phyloP scores from a whole-genome alignment of 2,797 vertebrate genomes.

The Lagocephalus sceleratus region DNA sequence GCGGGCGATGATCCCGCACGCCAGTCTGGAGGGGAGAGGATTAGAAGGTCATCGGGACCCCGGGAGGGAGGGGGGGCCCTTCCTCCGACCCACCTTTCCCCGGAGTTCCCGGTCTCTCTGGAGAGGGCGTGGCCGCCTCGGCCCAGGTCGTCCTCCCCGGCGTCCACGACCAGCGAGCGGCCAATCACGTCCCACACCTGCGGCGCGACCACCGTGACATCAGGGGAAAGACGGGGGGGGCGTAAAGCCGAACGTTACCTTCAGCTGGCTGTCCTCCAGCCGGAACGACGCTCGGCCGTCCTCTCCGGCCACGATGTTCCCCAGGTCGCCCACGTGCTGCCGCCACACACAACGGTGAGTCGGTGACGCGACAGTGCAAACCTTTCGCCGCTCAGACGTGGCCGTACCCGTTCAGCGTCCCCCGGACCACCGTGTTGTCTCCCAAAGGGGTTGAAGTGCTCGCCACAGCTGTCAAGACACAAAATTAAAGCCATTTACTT shows the following conservation, averaged over 20 bases:
- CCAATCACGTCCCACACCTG: conserved; percentile 93
- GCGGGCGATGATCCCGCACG: conserved; percentile 90
- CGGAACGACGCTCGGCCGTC: conserved; percentile 83
- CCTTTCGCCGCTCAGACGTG: not conserved
- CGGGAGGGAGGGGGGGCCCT: too few species aligned
- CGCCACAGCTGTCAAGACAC: conserved; percentile 80
- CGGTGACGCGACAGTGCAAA: not conserved
- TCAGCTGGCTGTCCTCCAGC: conserved; percentile 81
- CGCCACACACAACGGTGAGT: not conserved
- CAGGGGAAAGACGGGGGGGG: too few species aligned
- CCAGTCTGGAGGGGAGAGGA: conserved; percentile 71
- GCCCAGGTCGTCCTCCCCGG: conserved; percentile 86
- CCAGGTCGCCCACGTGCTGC: conserved; percentile 89
- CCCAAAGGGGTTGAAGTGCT: conserved; percentile 85
- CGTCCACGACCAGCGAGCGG: conserved; percentile 86
- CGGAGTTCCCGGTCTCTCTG: conserved; percentile 85
- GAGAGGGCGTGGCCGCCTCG: conserved; percentile 80
- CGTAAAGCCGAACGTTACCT: conserved; percentile 71
- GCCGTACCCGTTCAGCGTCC: conserved; percentile 77
- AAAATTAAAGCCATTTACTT: not conserved
- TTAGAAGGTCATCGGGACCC: too few species aligned
- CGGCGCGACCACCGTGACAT: not conserved
- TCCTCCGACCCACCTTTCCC: conserved; percentile 82
- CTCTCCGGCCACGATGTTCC: conserved; percentile 79
- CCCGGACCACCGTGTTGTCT: conserved; percentile 80